Conservation (phyloP, 2,888 invertebrate genomes). For the Diarsia rubi region DNA sequence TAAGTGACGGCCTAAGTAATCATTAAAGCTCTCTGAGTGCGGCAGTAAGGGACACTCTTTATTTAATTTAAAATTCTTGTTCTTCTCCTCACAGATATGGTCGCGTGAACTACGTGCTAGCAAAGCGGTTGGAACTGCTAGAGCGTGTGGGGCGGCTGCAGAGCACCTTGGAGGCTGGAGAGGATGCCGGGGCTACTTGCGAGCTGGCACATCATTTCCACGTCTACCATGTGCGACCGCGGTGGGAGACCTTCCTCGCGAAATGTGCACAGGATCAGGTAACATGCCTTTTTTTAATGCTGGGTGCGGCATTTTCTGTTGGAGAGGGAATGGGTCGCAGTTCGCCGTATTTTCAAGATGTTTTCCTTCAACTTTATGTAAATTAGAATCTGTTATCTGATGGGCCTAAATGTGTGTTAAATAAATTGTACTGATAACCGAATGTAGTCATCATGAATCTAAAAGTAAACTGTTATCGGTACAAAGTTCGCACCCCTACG, state of each 20-base stretch:
- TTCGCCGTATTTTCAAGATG: background rate
- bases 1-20: too few species aligned
- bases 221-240: conserved; percentile 97
- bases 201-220: conserved; percentile 99
- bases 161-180: conserved; percentile 95
- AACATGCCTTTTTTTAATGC: background rate
- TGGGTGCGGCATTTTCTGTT: background rate
- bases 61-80: background rate
- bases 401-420: background rate
- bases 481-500: too few species aligned
- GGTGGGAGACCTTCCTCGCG: conserved; percentile 97
- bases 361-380: background rate
- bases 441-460: too few species aligned
- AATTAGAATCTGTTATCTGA: background rate
- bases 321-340: background rate
- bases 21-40: too few species aligned
- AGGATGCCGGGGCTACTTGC: conserved; percentile 98
- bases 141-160: conserved; percentile 97
- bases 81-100: conserved; percentile 93
- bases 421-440: too few species aligned
- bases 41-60: background rate
- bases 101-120: conserved; percentile 99
- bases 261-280: conserved; percentile 79
- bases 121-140: conserved; percentile 97
- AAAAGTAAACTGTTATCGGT: too few species aligned